A percentile compares a stretch with the other conserved stretches of the same genome.
phyloP scores from a whole-genome alignment of 2,797 vertebrate species.

The Gymnocypris eckloni region DNA sequence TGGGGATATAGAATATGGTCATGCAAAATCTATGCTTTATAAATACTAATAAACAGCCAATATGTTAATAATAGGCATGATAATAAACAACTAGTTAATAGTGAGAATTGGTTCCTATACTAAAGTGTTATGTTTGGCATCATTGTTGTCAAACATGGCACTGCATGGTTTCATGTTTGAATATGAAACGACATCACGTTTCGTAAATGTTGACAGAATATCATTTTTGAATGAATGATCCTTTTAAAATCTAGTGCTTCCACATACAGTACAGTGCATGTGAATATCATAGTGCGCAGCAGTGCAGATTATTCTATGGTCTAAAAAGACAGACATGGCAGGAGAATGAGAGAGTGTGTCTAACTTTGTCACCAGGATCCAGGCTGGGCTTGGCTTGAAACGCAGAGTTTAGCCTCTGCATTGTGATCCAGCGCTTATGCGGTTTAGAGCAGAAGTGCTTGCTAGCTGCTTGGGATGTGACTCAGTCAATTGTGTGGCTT shows the following conservation, averaged over 20 bases:
- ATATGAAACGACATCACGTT: background rate
- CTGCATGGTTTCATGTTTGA: background rate
- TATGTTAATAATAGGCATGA: background rate
- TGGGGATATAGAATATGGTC: background rate
- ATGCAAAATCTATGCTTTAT: background rate
- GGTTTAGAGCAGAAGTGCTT: constrained; percentile 42
- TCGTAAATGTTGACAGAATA: background rate
- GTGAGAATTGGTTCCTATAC: background rate
- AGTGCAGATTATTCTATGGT: constrained; percentile 6
- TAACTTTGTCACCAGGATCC: constrained; percentile 35
- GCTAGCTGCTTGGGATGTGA: constrained; percentile 37
- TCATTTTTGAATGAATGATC: background rate
- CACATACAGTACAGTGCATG: background rate
- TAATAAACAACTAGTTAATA: background rate
- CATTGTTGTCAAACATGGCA: background rate
- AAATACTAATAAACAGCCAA: background rate
- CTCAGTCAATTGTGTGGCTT: constrained; percentile 76
- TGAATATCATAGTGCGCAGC: background rate
- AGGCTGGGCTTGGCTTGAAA: constrained; percentile 29
- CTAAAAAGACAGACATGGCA: constrained; percentile 57
- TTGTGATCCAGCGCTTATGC: constrained; percentile 41
- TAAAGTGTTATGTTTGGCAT: background rate
- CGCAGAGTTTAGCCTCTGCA: constrained; percentile 35
- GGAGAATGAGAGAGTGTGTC: constrained; percentile 61
- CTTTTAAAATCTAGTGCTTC: background rate